Evolutionary conservation across 2,888 invertebrate species (phyloP), one percentile per base, ranked within the genome.

Genomic region (Philopedon plagiatum): DNA sequence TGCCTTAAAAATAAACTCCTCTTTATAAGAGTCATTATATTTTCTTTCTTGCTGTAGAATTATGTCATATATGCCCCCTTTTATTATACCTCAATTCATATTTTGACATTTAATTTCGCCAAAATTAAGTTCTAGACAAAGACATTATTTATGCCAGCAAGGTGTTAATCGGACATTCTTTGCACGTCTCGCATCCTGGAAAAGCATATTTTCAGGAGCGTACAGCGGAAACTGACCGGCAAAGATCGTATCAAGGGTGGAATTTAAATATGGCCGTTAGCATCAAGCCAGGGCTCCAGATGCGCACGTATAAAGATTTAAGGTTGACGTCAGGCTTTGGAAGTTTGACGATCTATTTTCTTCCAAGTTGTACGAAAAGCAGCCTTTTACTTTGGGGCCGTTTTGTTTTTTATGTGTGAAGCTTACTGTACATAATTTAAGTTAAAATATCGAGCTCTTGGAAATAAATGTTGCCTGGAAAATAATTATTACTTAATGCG

Each of bases 201-300:
- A 70, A 71, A 65, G 65, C 71, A 71, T 71, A 71, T 71, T 71
- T 71, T 65, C 71, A 32, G 51, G 49, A 57, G 56, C 61, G 56
- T 39, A 69, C 41, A 41, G 41, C 46, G 71, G 66, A 71, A 71
- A 71, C 71, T 71, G 71, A 71, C 71, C 66, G 71, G 66, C 44
- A 66, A 71, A 71, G 71, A 61, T 65, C 65, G 65, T 21, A 54
- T 39, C 71, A 51, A 51, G 51, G 61, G 18, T 18, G 66, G 71
- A 71, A 71, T 71, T 71, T 66, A 71, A 71, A 71, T 66, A 71
- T 62, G 62, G 49, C 66, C 66, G 62, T 71, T 66, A 65, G 56
- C 66, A 56, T 56, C 46, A 18, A 21, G 49, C 46, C 44, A 8
- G 26, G 26, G 41, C 56, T 66, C 62, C 66, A 71, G 66, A 71